Conservation (phyloP, 2,888 invertebrate genomes). For the Clitarchus hookeri region DNA sequence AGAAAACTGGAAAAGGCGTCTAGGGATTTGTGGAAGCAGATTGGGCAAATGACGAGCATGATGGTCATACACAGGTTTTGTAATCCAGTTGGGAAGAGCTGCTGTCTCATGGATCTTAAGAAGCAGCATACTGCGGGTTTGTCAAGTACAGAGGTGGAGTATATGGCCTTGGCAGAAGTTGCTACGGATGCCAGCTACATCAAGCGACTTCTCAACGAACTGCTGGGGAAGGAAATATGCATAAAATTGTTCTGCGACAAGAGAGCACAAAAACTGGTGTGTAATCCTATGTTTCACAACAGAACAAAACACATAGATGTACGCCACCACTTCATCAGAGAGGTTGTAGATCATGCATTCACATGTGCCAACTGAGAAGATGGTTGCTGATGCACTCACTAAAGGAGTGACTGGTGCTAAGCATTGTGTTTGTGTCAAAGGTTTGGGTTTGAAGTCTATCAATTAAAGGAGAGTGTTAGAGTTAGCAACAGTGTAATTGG, state of each 20-base stretch:
- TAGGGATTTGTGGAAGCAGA: neutral
- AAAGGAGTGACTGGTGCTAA: no score
- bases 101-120: neutral
- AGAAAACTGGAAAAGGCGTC: neutral
- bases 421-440: no score
- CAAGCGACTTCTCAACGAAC: neutral
- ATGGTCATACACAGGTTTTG: neutral
- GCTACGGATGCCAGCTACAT: neutral
- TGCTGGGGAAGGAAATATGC: neutral
- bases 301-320: no score
- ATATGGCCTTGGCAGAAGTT: neutral
- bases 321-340: no score
- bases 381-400: no score
- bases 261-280: neutral
- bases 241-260: neutral
- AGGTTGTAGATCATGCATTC: no score
- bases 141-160: neutral
- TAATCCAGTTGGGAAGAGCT: conserved; percentile 6
- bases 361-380: no score
- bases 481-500: no score
- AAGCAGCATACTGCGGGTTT: neutral
- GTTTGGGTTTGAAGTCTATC: no score
- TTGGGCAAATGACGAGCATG: neutral
- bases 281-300: neutral
- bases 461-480: no score